These are phyloP conservation scores for Tachypleus tridentatus DNA, from an alignment of 1,140 invertebrate species.

Conservation along the genomic window DNA sequence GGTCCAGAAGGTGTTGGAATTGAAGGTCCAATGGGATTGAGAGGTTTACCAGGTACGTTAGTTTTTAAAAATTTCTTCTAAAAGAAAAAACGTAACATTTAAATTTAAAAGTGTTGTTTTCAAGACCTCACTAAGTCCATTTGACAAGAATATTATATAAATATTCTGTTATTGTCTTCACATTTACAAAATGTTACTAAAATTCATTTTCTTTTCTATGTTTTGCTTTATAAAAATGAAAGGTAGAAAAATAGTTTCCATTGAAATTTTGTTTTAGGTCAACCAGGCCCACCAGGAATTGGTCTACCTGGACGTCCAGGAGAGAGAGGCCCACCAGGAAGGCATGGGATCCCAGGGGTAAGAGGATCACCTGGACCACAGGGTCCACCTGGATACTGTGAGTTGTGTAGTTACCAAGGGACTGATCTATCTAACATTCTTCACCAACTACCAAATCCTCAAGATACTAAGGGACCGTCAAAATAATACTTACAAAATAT, in stretches of 20 bases:
- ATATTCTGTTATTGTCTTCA: too few species aligned
- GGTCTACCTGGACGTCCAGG: constrained; percentile 46
- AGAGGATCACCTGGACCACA: constrained; percentile 16
- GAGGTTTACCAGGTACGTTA: constrained; percentile 36
- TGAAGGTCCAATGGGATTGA: constrained; percentile 50
- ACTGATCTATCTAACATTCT: constrained; percentile 16
- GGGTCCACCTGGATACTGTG: constrained; percentile 44
- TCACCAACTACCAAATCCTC: constrained; percentile 7
- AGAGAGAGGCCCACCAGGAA: constrained; percentile 48
- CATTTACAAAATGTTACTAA: too few species aligned
- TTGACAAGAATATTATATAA: too few species aligned
- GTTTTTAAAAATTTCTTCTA: too few species aligned
- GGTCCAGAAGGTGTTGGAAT: constrained; percentile 51
- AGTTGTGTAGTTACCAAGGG: constrained; percentile 28
- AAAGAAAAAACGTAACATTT: too few species aligned
- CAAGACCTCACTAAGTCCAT: too few species aligned
- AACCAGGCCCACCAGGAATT: constrained; percentile 46
- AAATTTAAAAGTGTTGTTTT: too few species aligned
- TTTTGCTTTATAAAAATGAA: too few species aligned
- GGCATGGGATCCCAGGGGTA: constrained; percentile 37
- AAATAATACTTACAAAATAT: constrained; percentile 2
- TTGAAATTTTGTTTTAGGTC: constrained; percentile 34
- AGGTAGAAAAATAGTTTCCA: too few species aligned
- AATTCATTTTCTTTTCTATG: too few species aligned
- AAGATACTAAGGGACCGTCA: constrained; percentile 15